Conservation (phyloP, 2,113 vertebrate species). For the Peromyscus polionotus region DNA sequence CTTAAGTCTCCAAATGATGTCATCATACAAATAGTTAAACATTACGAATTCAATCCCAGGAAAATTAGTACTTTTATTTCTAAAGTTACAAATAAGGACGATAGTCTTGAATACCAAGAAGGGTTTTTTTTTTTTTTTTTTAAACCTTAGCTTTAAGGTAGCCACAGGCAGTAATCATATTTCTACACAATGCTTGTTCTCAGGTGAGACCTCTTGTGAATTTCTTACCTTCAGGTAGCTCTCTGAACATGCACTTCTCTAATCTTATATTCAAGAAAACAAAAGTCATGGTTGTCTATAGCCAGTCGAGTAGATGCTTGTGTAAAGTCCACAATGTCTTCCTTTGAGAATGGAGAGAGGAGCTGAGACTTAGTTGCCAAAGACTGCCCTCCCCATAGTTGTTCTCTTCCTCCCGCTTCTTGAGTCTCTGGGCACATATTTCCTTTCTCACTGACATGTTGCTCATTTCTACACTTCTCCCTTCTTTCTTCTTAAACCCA, state of each 20-base stretch:
- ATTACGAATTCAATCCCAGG: not conserved
- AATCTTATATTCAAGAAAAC: not conserved
- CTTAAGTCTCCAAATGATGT: not conserved
- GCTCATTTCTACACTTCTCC: not conserved
- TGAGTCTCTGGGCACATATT: not conserved
- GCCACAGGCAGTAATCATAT: not conserved
- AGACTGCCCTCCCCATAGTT: fast-evolving
- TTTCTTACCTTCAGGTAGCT: not conserved
- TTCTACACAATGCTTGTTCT: not conserved
- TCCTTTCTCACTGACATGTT: not conserved
- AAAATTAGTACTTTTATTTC: not conserved
- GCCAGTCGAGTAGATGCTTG: not conserved
- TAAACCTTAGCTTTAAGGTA: not conserved
- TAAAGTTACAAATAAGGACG: not conserved
- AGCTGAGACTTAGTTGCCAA: not conserved
- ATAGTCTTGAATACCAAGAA: not conserved
- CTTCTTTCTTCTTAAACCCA: not conserved
- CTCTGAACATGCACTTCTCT: not conserved
- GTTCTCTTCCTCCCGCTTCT: not conserved
- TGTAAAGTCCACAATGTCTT: not conserved
- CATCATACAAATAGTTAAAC: not conserved
- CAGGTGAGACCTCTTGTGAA: not conserved
- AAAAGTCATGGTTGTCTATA: not conserved
- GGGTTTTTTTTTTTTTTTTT: not conserved
- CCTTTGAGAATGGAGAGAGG: not conserved